Conservation (phyloP, 92 coral and sea anemone species). For the Parazoanthus swiftii region DNA sequence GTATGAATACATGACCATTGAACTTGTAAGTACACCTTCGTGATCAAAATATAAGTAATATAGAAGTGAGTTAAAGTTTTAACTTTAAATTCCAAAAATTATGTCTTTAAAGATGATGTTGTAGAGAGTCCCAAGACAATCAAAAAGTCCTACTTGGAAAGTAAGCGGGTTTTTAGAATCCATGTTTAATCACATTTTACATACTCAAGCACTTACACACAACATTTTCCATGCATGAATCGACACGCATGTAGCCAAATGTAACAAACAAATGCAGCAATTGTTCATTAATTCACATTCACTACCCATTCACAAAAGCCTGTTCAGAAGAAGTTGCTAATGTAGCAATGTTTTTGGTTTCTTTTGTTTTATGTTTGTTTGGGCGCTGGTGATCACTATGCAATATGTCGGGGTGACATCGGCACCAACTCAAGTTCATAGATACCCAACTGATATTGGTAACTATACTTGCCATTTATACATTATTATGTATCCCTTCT, state of each 20-base stretch:
- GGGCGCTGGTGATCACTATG: constrained; percentile 96
- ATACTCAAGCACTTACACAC: background rate
- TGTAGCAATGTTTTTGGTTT: constrained; percentile 53
- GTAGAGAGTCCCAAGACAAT: background rate
- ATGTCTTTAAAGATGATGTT: background rate
- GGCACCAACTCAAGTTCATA: constrained; percentile 86
- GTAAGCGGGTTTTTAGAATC: constrained; percentile 6
- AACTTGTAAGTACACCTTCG: background rate
- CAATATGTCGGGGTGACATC: constrained; percentile 98
- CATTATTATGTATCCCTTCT: background rate
- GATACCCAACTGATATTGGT: constrained; percentile 91
- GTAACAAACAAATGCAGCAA: background rate
- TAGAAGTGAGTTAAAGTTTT: too few relatives aligned
- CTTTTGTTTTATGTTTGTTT: constrained; percentile 66
- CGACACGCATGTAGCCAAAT: background rate
- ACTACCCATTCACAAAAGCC: background rate
- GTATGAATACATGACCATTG: background rate
- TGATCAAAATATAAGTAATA: too few relatives aligned
- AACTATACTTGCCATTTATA: constrained; percentile 58
- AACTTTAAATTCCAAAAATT: background rate
- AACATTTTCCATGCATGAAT: background rate
- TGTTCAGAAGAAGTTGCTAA: constrained; percentile 24
- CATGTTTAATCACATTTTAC: constrained; percentile 19
- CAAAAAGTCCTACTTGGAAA: background rate
- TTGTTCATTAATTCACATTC: background rate